Evolutionary conservation across 2,888 invertebrate species (phyloP).

Genomic region (Papilio elwesi): DNA sequence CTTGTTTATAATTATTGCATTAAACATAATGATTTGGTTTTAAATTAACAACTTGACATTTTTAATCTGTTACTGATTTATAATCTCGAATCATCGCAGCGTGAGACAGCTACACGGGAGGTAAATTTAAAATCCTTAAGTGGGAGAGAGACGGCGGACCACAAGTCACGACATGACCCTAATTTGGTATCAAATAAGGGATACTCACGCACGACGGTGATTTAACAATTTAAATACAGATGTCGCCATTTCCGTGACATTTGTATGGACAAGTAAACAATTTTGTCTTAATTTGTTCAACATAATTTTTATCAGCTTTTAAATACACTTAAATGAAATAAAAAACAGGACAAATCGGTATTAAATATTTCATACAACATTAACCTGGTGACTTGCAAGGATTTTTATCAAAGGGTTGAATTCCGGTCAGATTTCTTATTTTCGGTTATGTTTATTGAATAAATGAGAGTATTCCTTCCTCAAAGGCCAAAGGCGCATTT

Average conservation of each 20-base stretch:
- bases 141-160: conserved; percentile 22
- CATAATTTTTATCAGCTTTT: background rate
- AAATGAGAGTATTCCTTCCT: no score
- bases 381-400: no score
- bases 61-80: conserved; percentile 38
- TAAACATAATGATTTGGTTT: conserved; percentile 14
- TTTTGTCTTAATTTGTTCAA: conserved; percentile 5
- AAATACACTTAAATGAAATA: background rate
- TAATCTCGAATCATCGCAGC: conserved; percentile 23
- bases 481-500: no score
- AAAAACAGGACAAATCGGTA: background rate
- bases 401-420: no score
- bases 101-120: conserved; percentile 9
- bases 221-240: conserved; percentile 32
- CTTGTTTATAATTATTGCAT: background rate
- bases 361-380: no score
- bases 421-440: no score
- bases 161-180: conserved; percentile 36
- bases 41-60: conserved; percentile 31
- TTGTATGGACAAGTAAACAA: conserved; percentile 8
- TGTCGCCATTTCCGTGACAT: conserved; percentile 10
- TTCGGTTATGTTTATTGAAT: no score
- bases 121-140: conserved; percentile 2
- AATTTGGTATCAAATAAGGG: conserved; percentile 35
- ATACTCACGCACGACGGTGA: conserved; percentile 28